phyloP scores from a whole-genome alignment of 2,113 vertebrate genomes.

The Lethenteron reissneri region DNA sequence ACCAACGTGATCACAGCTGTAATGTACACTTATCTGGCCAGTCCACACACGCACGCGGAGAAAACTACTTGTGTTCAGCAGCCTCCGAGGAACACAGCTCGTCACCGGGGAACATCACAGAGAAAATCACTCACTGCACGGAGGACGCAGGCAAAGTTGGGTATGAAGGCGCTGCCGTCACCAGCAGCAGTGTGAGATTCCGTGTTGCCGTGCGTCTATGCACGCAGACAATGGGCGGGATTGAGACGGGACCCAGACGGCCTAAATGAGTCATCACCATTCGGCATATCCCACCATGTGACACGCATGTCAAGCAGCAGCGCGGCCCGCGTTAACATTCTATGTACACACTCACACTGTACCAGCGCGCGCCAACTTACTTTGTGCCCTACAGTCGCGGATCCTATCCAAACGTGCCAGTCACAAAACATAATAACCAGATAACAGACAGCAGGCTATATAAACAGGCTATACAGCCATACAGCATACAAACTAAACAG shows the following conservation, averaged over 20 bases:
- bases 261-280: conserved; percentile 3
- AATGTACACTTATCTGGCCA: too few species aligned
- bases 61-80: too few species aligned
- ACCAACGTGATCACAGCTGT: too few species aligned
- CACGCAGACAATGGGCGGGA: too few species aligned
- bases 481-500: too few species aligned
- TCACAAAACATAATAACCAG: too few species aligned
- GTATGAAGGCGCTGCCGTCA: not conserved
- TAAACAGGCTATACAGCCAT: too few species aligned
- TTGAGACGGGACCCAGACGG: not conserved
- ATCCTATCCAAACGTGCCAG: too few species aligned
- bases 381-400: too few species aligned
- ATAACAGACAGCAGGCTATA: too few species aligned
- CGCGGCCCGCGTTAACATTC: conserved; percentile 1
- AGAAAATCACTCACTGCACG: not conserved
- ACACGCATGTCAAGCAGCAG: conserved; percentile 5
- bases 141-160: not conserved
- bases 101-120: not conserved
- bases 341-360: not conserved
- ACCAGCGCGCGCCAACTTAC: too few species aligned
- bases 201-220: not conserved
- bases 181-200: not conserved
- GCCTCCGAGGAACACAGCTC: not conserved
- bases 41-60: too few species aligned
- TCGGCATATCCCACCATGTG: not conserved